phyloP scores from a whole-genome alignment of 1,140 invertebrate species.

The Brachystomella parvula region DNA sequence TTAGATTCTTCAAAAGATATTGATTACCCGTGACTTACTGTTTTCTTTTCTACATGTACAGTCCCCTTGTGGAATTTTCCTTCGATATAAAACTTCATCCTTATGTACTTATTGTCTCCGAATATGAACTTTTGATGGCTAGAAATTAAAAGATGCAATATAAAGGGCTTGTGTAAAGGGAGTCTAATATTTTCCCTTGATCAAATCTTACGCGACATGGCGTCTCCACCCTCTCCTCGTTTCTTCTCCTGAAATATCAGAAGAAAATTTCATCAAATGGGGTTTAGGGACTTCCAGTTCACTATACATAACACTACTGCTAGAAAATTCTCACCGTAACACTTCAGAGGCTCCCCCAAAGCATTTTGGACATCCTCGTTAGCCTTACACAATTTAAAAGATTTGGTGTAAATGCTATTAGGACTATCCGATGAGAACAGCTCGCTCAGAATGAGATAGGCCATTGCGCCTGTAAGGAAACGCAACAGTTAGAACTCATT shows the following conservation, averaged over 20 bases:
- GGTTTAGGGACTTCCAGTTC: background rate
- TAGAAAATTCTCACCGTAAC: constrained; percentile 60
- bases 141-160: constrained; percentile 21
- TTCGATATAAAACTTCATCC: constrained; percentile 84
- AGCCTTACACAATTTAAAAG: constrained; percentile 60
- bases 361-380: constrained; percentile 57
- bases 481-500: no score
- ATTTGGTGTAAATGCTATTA: constrained; percentile 70
- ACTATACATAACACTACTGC: background rate
- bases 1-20: background rate
- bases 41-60: constrained; percentile 73
- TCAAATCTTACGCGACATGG: constrained; percentile 50
- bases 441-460: constrained; percentile 73
- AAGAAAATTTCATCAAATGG: background rate
- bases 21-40: constrained; percentile 52
- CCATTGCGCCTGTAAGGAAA: constrained; percentile 52
- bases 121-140: constrained; percentile 65
- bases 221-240: constrained; percentile 62
- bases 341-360: constrained; percentile 77
- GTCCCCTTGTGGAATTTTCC: constrained; percentile 68
- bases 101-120: constrained; percentile 66
- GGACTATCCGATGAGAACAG: constrained; percentile 78
- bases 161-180: background rate
- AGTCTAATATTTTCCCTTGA: background rate
- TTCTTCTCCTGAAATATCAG: constrained; percentile 48